Evolutionary conservation across 1,140 invertebrate species (phyloP), one percentile per base, ranked within the genome.

Genomic region (Chymomyza costata): DNA sequence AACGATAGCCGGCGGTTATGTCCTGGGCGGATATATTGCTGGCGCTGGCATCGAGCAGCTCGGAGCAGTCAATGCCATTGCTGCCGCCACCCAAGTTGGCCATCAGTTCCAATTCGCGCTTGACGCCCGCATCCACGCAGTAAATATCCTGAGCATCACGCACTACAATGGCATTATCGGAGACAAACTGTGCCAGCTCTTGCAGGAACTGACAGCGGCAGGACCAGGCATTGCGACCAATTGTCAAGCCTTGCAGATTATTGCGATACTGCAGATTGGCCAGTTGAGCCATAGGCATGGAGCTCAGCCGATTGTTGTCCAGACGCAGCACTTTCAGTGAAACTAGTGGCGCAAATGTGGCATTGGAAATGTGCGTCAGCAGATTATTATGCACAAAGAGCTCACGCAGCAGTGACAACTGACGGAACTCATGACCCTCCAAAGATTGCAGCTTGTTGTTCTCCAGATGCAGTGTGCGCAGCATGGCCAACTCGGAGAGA

Each of bases 161-260:
- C 28, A 96, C 90, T 86, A 94, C 93, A 76, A 92, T 90, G 10
- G 91, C 90, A 76, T 94, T 94, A 71, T 95, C 92, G 8, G 90
- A 89, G 6, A 96, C 90, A 90, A 95, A 97, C 38, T 91, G 89
- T 25, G 94, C 93, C 55, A 96, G 87, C 61, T 94, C 92, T 80
- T 95, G 92, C 47, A 97, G 87, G 85, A 95, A 96, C 76, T 93
- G 92, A 87, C 95, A 97, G 41, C 94, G 92, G 78, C 95, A 97
- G 2, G 92, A 93, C 95, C 95, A 97, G 11, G 90, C 89, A 82
- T 97, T 97, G 55, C 92, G 89, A 0, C 92, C 92, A 2, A 97
- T 88, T 1, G 91, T 91, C 28, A 97, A 70, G 57, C 94, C 91
- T 56, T 89, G 89, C 47, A 97, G 87, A 6, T 88, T 87, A 34